Conservation (phyloP, 2,888 invertebrate species). For the Microplitis manilae region DNA sequence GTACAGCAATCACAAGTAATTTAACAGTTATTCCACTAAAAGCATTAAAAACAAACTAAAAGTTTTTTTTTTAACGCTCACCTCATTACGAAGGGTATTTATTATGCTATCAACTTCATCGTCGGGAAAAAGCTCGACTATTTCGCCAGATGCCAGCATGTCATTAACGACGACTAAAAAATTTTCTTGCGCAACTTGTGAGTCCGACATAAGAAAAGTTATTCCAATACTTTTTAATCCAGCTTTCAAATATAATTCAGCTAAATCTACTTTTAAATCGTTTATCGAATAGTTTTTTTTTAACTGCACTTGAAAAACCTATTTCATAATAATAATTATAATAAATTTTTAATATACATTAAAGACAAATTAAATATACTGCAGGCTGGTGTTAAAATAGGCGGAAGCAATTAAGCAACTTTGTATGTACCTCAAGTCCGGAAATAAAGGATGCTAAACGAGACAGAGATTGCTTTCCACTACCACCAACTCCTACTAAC, state of each 20-base stretch:
- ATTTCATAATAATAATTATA: background rate
- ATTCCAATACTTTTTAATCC: constrained; percentile 89
- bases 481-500: constrained; percentile 94
- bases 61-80: constrained; percentile 59
- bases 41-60: constrained; percentile 15
- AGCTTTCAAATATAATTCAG: constrained; percentile 86
- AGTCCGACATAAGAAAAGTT: constrained; percentile 94
- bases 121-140: constrained; percentile 90
- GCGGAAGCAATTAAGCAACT: constrained; percentile 29
- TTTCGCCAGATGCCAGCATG: constrained; percentile 93
- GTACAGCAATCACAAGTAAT: constrained; percentile 12
- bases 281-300: constrained; percentile 88
- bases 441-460: constrained; percentile 92
- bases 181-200: constrained; percentile 91
- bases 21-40: background rate
- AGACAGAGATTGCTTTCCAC: constrained; percentile 93
- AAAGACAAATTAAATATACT: constrained; percentile 7
- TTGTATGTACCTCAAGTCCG: constrained; percentile 77
- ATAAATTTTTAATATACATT: background rate
- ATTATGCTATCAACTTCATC: constrained; percentile 93
- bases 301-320: constrained; percentile 93
- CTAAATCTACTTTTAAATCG: constrained; percentile 84
- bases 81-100: constrained; percentile 82
- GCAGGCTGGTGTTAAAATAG: background rate
- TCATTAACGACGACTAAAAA: constrained; percentile 95